phyloP scores from a whole-genome alignment of 1,140 invertebrate genomes.

The Drosophila obscura region DNA sequence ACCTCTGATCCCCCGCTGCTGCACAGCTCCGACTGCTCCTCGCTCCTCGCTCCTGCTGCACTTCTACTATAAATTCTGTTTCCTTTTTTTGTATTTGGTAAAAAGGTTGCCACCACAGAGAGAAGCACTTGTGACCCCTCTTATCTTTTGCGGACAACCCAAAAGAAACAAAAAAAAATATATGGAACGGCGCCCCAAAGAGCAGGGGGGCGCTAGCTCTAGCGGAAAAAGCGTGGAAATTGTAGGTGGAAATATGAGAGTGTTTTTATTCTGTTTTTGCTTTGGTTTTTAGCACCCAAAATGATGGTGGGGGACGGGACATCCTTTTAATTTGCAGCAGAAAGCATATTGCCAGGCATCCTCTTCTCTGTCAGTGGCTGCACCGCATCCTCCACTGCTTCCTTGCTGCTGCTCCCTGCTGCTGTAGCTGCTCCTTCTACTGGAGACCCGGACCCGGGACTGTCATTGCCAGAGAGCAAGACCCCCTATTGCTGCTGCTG shows the following conservation, averaged over 20 bases:
- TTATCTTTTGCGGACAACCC: conserved; percentile 67
- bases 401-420: background rate
- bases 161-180: conserved; percentile 75
- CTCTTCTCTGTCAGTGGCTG: conserved; percentile 5
- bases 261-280: too few relatives aligned
- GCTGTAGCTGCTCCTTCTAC: background rate
- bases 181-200: conserved; percentile 48
- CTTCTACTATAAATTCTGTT: conserved; percentile 3
- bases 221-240: conserved; percentile 1
- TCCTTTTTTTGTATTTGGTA: conserved; percentile 36
- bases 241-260: conserved; percentile 2
- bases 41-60: conserved; percentile 13
- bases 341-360: conserved; percentile 67
- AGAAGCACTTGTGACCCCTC: conserved; percentile 42
- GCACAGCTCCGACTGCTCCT: background rate
- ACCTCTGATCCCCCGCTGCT: conserved; percentile 3
- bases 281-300: too few relatives aligned
- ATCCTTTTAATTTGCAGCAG: conserved; percentile 69
- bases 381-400: background rate
- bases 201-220: too few relatives aligned
- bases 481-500: conserved; percentile 34
- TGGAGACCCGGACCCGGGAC: conserved; percentile 1
- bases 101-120: conserved; percentile 56
- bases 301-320: too few relatives aligned
- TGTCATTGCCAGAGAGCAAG: conserved; percentile 52